Evolutionary conservation across 2,888 invertebrate genomes (phyloP), one percentile per base, ranked within the genome.

Genomic region (Saturnia pavonia): DNA sequence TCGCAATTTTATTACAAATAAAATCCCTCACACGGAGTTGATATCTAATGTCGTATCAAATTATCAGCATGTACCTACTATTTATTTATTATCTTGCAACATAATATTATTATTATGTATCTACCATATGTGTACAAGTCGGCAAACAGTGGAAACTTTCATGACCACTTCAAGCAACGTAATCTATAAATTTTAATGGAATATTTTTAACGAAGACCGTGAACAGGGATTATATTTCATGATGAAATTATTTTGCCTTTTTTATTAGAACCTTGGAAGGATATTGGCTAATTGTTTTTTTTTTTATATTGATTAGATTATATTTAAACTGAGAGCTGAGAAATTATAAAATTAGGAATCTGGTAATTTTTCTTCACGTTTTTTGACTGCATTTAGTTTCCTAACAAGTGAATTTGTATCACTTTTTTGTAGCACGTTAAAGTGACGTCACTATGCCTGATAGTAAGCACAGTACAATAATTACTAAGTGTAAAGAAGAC

Each of bases 161-260:
- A 77, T 74, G 73, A 69, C 75, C 78, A 78, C 82, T 79, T 82
- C 73, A 75, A 79, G 76, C 74, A 72, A 70, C 77, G 76, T 89
- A 88, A 91, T 90, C 89, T 85, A 78, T 72, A 82, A 88, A 89
- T 90, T 87, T 81, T 77, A 84, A 82, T 89, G 91, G 90, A 91
- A 90, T 87, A 85, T 90, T 89, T 89, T 86, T 82, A 82, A 81
- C 77, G 75, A 75, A 73, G 81, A 77, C 80, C 80, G 76, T 82
- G 78, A 76, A 76, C 75, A 73, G 76, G 72, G 60, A 68, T 48
- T 70, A 67, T 48, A 8, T 48, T 60, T 75, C 74, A 70, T 70
- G 69, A 72, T 70, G 70, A 40, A 67, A 69, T 69, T 70, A 14
- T 70, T 54, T 54, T 43, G 51, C 25, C n/a, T 68, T 71, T 34